These are phyloP conservation scores for Notolepis coatsorum DNA, from an alignment of 2,797 vertebrate genomes.

Conservation along the genomic window DNA sequence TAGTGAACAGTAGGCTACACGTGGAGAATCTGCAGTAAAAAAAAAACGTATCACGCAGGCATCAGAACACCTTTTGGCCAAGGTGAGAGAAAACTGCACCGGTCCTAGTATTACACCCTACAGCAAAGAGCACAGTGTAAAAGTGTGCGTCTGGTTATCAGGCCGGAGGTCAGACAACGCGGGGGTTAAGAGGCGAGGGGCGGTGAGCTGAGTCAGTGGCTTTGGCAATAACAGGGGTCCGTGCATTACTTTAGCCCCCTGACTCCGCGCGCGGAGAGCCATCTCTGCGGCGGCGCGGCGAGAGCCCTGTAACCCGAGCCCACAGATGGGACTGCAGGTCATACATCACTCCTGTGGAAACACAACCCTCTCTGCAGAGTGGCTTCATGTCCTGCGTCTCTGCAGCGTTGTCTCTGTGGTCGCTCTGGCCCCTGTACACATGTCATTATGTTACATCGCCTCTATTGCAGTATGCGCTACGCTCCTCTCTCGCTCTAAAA, in stretches of 20 bases:
- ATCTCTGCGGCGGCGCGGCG: constrained; percentile 72
- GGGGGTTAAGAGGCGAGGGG: constrained; percentile 49
- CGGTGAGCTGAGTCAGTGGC: constrained; percentile 77
- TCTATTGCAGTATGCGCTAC: constrained; percentile 48
- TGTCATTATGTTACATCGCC: constrained; percentile 70
- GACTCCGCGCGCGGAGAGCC: constrained; percentile 73
- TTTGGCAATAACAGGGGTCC: constrained; percentile 70
- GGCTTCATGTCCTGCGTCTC: constrained; percentile 69
- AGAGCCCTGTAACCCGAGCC: constrained; percentile 79
- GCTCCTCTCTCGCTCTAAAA: constrained; percentile 54
- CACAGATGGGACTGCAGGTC: constrained; percentile 77
- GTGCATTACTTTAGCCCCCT: constrained; percentile 77
- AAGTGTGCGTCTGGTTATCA: constrained; percentile 57
- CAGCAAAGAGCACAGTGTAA: constrained; percentile 50
- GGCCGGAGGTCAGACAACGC: constrained; percentile 62
- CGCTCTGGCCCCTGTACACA: constrained; percentile 52
- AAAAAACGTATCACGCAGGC: not conserved
- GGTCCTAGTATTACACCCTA: constrained; percentile 41
- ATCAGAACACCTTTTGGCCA: not conserved
- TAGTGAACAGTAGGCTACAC: too few relatives aligned
- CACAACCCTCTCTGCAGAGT: constrained; percentile 73
- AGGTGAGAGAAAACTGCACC: constrained; percentile 43
- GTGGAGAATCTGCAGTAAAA: not conserved
- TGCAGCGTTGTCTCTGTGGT: constrained; percentile 71
- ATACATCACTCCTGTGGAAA: constrained; percentile 77